Evolutionary conservation across 2,113 vertebrate species (phyloP).

Genomic region (Dissostichus mawsoni): DNA sequence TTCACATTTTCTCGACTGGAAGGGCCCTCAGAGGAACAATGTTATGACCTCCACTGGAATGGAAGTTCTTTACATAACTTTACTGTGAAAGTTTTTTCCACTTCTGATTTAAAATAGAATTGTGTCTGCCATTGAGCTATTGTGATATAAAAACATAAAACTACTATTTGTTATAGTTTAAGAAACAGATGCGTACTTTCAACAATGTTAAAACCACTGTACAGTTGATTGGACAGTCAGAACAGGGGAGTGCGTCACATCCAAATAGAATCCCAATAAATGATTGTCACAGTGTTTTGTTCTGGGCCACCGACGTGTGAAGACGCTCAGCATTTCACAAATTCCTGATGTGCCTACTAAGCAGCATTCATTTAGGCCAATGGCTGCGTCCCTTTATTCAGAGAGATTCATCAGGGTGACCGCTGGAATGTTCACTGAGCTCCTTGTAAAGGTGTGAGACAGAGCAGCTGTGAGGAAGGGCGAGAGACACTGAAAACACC

Average conservation of each 20-base stretch:
- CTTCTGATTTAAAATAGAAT: no score
- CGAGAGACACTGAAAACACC: slow-evolving; percentile 63
- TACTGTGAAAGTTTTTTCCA: no score
- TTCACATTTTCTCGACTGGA: no score
- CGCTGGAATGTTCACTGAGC: slow-evolving; percentile 62
- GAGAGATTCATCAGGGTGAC: slow-evolving; percentile 63
- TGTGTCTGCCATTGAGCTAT: no score
- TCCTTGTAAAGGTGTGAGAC: slow-evolving; percentile 66
- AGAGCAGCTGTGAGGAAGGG: slow-evolving; percentile 60
- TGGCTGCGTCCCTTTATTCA: slow-evolving; percentile 52
- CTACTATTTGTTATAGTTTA: background rate
- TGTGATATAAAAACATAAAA: no score
- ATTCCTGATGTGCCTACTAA: slow-evolving; percentile 66
- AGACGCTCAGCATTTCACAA: slow-evolving; percentile 41
- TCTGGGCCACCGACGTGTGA: slow-evolving; percentile 31
- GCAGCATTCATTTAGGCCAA: slow-evolving; percentile 42
- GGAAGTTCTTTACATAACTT: no score
- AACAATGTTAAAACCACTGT: background rate
- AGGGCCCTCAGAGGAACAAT: no score
- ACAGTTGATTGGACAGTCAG: background rate
- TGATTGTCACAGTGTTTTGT: slow-evolving; percentile 42
- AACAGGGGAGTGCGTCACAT: slow-evolving; percentile 21
- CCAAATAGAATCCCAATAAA: slow-evolving; percentile 8
- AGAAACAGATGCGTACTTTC: background rate
- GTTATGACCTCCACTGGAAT: no score